Evolutionary conservation across 2,888 invertebrate genomes (phyloP), one percentile per base, ranked within the genome.

Genomic region (Polymixis flavicincta): DNA sequence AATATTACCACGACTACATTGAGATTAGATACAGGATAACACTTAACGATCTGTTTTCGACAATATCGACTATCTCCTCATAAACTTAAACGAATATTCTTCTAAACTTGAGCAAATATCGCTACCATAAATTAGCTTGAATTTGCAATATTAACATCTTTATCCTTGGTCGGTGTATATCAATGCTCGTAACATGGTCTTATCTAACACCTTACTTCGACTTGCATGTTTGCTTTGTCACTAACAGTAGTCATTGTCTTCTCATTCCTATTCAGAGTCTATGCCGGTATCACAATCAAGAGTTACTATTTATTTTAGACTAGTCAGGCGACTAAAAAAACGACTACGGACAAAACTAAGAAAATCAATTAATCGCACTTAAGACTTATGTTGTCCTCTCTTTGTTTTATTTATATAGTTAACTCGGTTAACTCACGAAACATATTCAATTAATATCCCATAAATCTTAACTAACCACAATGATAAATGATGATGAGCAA

Each of bases 401-500:
- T 50, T 32, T 66, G 3, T 11, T 50, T 50, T 32, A 22, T n/a
- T 50, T 50, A 9, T 65, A 17, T 22, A 9, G 22, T 28, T 22
- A 22, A 22, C 22, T 22, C 32, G 11, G n/a, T 6, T n/a, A 32
- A 52, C 66, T 52, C 32, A 32, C 32, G 0, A 17, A 32, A n/a
- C n/a, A 32, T 66, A 50, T 32, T 32, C n/a, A 66, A 66, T 52
- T 19, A 52, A n/a, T 11, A 32, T 37, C 32, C 11, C 7, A 32
- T 66, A 52, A 32, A 52, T 52, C 7, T 54, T 52, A 52, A 54
- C 19, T 66, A n/a, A 37, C n/a, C 19, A 52, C 52, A 37, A n/a
- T 66, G 17, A 52, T 52, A 11, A 32, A 50, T 65, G 22, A n/a
- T 50, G 32, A 71, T 71, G 32, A 48, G 32, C 59, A 60, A 61